Evolutionary conservation across 2,113 vertebrate genomes (phyloP).

Genomic region (Crotophaga sulcirostris): DNA sequence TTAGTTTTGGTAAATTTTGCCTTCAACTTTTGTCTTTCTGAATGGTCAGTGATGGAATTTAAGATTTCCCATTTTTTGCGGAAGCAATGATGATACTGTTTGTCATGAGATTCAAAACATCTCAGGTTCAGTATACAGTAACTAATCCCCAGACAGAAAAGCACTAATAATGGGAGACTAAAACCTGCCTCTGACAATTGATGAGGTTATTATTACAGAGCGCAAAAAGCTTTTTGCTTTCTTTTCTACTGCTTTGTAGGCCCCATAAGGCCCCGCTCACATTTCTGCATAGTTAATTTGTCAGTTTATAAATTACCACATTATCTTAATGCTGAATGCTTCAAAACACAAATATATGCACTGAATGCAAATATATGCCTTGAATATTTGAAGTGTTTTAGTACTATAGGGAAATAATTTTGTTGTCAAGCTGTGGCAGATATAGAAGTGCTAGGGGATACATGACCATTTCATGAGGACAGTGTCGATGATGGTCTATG

Average conservation of each 20-base stretch:
- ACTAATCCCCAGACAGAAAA: background rate
- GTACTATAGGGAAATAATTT: constrained; percentile 85
- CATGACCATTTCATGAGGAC: constrained; percentile 81
- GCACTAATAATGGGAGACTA: constrained; percentile 44
- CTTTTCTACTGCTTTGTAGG: constrained; percentile 70
- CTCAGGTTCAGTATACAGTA: constrained; percentile 5
- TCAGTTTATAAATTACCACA: constrained; percentile 84
- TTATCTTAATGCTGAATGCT: constrained; percentile 78
- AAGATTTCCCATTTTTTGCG: background rate
- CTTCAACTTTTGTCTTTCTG: background rate
- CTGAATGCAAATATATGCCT: too few species aligned
- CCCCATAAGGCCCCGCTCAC: constrained; percentile 65
- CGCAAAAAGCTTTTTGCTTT: constrained; percentile 64
- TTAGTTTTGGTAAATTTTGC: constrained; percentile 13
- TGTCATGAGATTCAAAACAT: background rate
- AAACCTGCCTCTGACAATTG: constrained; percentile 37
- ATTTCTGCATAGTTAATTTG: constrained; percentile 82
- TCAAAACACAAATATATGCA: constrained; percentile 82
- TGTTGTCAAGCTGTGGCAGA: constrained; percentile 85
- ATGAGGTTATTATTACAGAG: constrained; percentile 66
- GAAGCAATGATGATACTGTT: accelerated
- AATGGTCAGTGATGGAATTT: background rate
- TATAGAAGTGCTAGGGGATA: constrained; percentile 83
- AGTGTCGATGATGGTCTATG: constrained; percentile 77
- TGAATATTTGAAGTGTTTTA: constrained; percentile 81